Percentiles rank a stretch among this genome's conserved stretches.
Conservation (phyloP, 2,113 vertebrate species). For the Equus quagga region DNA sequence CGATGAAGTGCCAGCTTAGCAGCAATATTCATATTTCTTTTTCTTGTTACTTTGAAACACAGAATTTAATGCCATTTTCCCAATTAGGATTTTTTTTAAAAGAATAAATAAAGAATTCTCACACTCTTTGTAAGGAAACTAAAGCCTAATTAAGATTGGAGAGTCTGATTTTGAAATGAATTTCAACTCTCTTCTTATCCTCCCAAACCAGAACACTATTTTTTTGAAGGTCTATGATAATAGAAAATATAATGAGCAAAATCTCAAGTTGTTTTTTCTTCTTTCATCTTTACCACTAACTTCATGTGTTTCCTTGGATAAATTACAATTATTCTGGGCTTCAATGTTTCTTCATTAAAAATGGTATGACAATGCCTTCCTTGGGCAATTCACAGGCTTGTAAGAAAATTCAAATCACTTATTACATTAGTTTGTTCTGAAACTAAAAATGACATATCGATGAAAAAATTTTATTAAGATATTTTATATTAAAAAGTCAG, state of each 20-base stretch:
- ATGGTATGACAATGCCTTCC: neutral
- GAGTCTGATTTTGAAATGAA: neutral
- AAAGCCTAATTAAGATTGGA: neutral
- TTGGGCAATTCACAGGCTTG: neutral
- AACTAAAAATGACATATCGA: neutral
- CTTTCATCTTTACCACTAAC: neutral
- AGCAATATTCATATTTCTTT: neutral
- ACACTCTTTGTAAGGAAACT: neutral
- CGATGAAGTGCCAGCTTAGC: neutral
- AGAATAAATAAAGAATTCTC: neutral
- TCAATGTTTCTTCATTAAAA: neutral
- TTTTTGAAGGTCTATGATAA: neutral
- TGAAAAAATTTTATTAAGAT: constrained; percentile 15
- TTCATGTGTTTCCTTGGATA: neutral
- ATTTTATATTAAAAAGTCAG: neutral
- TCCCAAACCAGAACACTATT: neutral
- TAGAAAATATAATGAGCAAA: neutral
- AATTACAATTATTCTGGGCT: neutral
- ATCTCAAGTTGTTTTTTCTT: neutral
- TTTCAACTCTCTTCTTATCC: neutral
- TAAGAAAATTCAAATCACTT: neutral
- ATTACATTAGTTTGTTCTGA: neutral
- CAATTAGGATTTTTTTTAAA: neutral
- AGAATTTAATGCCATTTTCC: neutral
- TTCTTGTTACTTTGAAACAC: neutral